phyloP scores from a whole-genome alignment of 2,113 vertebrate species.

The Tetraodon nigroviridis region DNA sequence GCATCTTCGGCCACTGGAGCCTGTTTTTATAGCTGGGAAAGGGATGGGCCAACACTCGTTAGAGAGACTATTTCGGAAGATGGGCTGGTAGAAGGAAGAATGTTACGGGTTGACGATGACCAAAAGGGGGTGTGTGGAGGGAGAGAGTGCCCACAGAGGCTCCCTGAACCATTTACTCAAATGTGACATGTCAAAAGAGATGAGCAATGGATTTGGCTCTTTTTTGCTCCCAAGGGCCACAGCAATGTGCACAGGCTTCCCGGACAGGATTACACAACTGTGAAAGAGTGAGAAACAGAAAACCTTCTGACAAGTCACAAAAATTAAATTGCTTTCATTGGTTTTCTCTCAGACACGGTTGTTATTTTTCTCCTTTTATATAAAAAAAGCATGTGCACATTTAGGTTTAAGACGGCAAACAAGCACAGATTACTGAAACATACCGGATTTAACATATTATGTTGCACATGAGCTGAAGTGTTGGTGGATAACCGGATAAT shows the following conservation, averaged over 20 bases:
- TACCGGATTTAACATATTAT: no score
- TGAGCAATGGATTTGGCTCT: slow-evolving; percentile 40
- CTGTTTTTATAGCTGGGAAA: slow-evolving; percentile 81
- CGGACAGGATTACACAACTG: slow-evolving; percentile 46
- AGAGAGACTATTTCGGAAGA: slow-evolving; percentile 71
- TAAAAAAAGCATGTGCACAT: background rate
- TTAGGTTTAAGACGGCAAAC: background rate
- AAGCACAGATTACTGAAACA: no score
- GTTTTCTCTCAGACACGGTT: background rate
- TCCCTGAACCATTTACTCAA: slow-evolving; percentile 21
- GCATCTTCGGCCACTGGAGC: slow-evolving; percentile 74
- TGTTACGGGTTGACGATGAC: slow-evolving; percentile 47
- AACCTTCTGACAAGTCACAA: slow-evolving; percentile 11
- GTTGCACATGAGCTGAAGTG: slow-evolving; percentile 26
- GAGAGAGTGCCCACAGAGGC: slow-evolving; percentile 13
- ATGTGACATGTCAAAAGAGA: slow-evolving; percentile 31
- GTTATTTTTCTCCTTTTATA: background rate
- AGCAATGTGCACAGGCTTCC: slow-evolving; percentile 24
- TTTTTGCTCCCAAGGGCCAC: slow-evolving; percentile 28
- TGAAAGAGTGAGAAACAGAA: slow-evolving; percentile 12
- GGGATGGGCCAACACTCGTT: slow-evolving; percentile 72
- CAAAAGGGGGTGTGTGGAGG: slow-evolving; percentile 30
- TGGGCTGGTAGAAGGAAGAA: slow-evolving; percentile 49
- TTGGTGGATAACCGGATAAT: slow-evolving; percentile 33
- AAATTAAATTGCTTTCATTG: slow-evolving; percentile 7